Evolutionary conservation across 2,888 invertebrate genomes (phyloP).

Genomic region (Belgica antarctica): DNA sequence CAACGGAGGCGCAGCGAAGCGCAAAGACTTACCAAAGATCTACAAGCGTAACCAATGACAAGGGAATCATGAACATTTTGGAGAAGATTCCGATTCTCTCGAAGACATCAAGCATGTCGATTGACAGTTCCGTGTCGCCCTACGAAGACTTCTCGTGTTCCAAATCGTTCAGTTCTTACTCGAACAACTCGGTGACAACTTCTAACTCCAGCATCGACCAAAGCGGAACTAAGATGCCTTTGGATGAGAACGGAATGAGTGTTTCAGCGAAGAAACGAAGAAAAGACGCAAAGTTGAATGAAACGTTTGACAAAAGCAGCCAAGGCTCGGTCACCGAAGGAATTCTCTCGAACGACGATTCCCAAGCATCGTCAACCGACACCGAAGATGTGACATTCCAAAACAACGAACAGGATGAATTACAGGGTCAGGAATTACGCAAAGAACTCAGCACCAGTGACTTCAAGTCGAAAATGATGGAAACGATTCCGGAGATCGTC

Average conservation of each 20-base stretch:
- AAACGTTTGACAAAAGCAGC: constrained; percentile 56
- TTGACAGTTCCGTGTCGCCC: constrained; percentile 54
- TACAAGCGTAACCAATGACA: constrained; percentile 51
- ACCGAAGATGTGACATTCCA: constrained; percentile 56
- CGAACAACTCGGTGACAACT: constrained; percentile 49
- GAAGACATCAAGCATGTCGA: constrained; percentile 53
- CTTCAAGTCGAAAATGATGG: constrained; percentile 52
- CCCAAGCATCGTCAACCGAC: constrained; percentile 52
- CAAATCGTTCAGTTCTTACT: constrained; percentile 53
- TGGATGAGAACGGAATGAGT: constrained; percentile 44
- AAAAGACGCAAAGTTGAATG: constrained; percentile 54
- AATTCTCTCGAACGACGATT: constrained; percentile 54
- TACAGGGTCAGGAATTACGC: constrained; percentile 48
- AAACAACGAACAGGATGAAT: constrained; percentile 49
- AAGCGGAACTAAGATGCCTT: constrained; percentile 25
- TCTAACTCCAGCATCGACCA: constrained; percentile 48
- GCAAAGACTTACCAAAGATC: constrained; percentile 52
- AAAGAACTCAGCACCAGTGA: constrained; percentile 46
- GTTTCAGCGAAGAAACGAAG: constrained; percentile 47
- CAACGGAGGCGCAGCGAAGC: constrained; percentile 49
- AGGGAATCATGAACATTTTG: constrained; percentile 54
- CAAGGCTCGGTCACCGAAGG: constrained; percentile 54
- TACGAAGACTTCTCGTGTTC: constrained; percentile 54
- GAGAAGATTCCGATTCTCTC: constrained; percentile 55
- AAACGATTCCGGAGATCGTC: constrained; percentile 55